phyloP scores from a whole-genome alignment of 2,888 invertebrate species.

The Tetragonula carbonaria region DNA sequence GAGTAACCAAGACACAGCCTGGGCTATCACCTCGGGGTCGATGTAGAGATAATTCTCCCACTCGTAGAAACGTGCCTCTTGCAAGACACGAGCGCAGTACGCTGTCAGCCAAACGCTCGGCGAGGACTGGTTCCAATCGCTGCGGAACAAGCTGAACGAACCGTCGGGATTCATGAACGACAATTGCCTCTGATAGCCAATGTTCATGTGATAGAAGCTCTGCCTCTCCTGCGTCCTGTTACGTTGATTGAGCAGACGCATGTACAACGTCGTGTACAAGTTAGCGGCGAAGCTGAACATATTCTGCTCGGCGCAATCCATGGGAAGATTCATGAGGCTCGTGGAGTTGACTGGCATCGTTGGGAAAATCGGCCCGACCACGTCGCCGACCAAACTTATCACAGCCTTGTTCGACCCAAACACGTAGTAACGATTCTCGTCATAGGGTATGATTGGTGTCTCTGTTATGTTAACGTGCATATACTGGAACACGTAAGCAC shows the following conservation, averaged over 20 bases:
- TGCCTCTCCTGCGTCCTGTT: conserved; percentile 91
- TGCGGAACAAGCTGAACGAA: conserved; percentile 95
- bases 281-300: conserved; percentile 98
- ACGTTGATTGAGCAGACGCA: conserved; percentile 95
- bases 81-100: conserved; percentile 94
- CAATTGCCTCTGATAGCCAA: conserved; percentile 94
- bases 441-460: conserved; percentile 95
- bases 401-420: conserved; percentile 95
- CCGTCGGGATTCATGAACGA: conserved; percentile 96
- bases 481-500: conserved; percentile 96
- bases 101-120: conserved; percentile 97
- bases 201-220: conserved; percentile 95
- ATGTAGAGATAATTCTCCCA: conserved; percentile 99
- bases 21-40: conserved; percentile 93
- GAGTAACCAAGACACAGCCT: conserved; percentile 94
- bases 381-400: conserved; percentile 94
- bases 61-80: conserved; percentile 97
- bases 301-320: conserved; percentile 97
- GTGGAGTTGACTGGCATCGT: conserved; percentile 96
- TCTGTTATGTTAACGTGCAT: conserved; percentile 98
- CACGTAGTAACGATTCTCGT: conserved; percentile 95
- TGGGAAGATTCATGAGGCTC: conserved; percentile 91
- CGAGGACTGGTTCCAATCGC: conserved; percentile 96
- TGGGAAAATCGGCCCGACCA: conserved; percentile 96
- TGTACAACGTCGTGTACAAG: conserved; percentile 95